Conservation (phyloP, 1,140 invertebrate species). For the Solen grandis region DNA sequence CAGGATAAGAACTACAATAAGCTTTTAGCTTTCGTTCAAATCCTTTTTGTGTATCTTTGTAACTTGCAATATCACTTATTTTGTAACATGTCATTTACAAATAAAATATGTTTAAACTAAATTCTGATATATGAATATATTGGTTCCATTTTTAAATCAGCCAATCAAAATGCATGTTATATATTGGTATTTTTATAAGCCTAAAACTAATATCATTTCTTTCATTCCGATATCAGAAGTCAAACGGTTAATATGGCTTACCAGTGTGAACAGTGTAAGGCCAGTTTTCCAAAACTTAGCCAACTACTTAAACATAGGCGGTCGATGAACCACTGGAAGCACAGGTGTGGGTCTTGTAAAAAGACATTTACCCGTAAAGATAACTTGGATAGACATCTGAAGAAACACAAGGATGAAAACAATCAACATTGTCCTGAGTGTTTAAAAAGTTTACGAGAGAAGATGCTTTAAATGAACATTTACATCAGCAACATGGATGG, state of each 20-base stretch:
- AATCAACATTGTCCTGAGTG: conserved; percentile 39
- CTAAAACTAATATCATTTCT: not conserved
- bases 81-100: no score
- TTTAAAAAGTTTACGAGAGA: not conserved
- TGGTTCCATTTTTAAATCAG: no score
- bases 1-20: no score
- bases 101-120: no score
- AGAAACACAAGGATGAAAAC: conserved; percentile 23
- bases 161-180: no score
- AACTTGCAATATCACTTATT: no score
- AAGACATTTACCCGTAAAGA: not conserved
- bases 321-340: not conserved
- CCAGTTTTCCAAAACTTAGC: not conserved
- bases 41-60: no score
- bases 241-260: not conserved
- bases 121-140: no score
- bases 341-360: not conserved
- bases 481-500: not conserved
- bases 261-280: not conserved
- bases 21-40: no score
- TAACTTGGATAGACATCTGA: not conserved
- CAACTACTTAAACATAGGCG: not conserved
- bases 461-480: conserved; percentile 11
- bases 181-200: not conserved
- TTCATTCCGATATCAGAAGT: not conserved